Conservation (phyloP, 1,140 invertebrate species). For the Rhagoletis zephyria region DNA sequence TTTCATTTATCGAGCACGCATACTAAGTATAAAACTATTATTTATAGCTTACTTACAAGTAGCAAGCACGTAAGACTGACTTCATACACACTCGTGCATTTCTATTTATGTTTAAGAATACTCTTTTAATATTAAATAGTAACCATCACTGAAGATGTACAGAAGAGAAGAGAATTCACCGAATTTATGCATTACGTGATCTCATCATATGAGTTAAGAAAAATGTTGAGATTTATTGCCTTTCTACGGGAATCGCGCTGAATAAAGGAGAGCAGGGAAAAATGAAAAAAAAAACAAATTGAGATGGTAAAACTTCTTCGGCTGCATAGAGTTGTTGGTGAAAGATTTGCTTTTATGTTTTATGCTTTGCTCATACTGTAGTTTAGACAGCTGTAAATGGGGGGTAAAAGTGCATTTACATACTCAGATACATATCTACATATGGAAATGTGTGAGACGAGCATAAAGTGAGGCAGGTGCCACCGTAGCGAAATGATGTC, state of each 20-base stretch:
- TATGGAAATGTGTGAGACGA: neutral
- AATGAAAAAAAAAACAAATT: neutral
- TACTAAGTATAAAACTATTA: too few species aligned
- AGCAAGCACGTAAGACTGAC: too few species aligned
- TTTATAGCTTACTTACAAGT: too few species aligned
- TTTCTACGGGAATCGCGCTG: neutral
- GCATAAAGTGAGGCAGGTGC: neutral
- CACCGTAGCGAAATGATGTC: neutral
- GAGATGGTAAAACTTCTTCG: neutral
- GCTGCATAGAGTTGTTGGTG: neutral
- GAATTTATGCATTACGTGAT: slow-evolving; percentile 14
- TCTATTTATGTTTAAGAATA: too few species aligned
- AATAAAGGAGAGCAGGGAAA: neutral
- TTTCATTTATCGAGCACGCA: too few species aligned
- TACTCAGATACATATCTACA: too few species aligned
- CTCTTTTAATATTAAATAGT: too few species aligned
- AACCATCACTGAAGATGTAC: too few species aligned
- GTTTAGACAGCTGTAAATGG: too few species aligned
- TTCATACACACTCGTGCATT: too few species aligned
- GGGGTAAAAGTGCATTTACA: too few species aligned
- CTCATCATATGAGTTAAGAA: slow-evolving; percentile 8
- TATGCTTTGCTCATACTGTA: neutral
- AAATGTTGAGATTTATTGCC: neutral
- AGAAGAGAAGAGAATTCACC: neutral
- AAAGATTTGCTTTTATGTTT: neutral